Evolutionary conservation across 2,888 invertebrate genomes (phyloP), one percentile per base, ranked within the genome.

Genomic region (Polymixis lichenea): DNA sequence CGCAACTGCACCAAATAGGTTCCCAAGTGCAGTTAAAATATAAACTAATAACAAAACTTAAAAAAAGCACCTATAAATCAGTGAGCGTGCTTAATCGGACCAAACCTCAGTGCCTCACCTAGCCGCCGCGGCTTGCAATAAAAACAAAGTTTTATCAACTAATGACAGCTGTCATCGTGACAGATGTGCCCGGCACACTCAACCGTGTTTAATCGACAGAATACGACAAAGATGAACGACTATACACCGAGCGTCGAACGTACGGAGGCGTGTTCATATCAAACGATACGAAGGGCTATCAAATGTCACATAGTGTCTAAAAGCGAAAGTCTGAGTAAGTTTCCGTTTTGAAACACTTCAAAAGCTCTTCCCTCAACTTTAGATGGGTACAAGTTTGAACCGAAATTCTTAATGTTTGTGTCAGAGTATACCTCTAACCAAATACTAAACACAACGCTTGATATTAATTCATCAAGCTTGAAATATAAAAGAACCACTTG

Each of bases 221-320:
- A 87, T 86, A 81, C 88, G 91, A 90, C 90, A 86, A 89, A 90
- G 91, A 92, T 87, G 78, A 83, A 92, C 86, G 91, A 90, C 84
- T 86, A 68, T 78, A 78, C 86, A 82, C 56, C 69, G 78, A 83
- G 67, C 51, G 28, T 69, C 76, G 69, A 80, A 80, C 38, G 51
- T 61, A 51, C 67, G 69, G 68, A 85, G 66, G 77, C 56, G 78
- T 62, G 61, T 53, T 56, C 56, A 22, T 82, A n/a, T 80, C 80
- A 80, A 72, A 80, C 72, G 55, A 49, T 80, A 65, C n/a, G 75
- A 78, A 81, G 64, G 19, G 60, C 46, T 81, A 65, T 66, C 82
- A 43, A 15, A 49, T 82, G 64, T 58, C 78, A 68, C 77, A 46
- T 17, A 64, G 28, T 72, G 2, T n/a, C n/a, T 56, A 46, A 80